Conservation (phyloP, 2,888 invertebrate species). For the Cordilura impudica region DNA sequence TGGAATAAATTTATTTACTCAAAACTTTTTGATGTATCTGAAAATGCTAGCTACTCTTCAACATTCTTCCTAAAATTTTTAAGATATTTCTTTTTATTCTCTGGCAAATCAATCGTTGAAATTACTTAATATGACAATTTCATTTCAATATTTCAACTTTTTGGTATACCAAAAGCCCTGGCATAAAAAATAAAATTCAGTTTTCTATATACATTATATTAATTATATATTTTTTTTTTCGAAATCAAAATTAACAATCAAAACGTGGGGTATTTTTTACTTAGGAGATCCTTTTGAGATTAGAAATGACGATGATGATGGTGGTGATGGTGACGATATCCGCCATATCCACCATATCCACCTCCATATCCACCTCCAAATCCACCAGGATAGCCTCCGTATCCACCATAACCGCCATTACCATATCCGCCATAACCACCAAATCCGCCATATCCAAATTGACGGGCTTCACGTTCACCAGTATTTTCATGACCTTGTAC, state of each 20-base stretch:
- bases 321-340: slow-evolving; percentile 38
- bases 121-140: too few relatives aligned
- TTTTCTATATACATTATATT: too few relatives aligned
- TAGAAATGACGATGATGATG: slow-evolving; percentile 34
- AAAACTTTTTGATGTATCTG: too few relatives aligned
- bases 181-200: background rate
- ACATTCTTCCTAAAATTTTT: too few relatives aligned
- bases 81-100: too few relatives aligned
- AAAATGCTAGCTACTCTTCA: too few relatives aligned
- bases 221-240: too few relatives aligned
- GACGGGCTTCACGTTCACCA: slow-evolving; percentile 65
- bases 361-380: slow-evolving; percentile 35
- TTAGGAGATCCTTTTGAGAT: slow-evolving; percentile 39
- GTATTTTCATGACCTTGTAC: slow-evolving; percentile 67
- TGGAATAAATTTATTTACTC: too few relatives aligned
- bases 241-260: too few relatives aligned
- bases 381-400: slow-evolving; percentile 40
- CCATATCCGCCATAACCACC: slow-evolving; percentile 46
- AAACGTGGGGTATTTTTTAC: too few relatives aligned
- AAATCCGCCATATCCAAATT: slow-evolving; percentile 59
- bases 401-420: slow-evolving; percentile 7
- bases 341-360: slow-evolving; percentile 47
- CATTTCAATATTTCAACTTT: too few relatives aligned
- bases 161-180: slow-evolving; percentile 9
- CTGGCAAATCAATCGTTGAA: too few relatives aligned